Percentiles rank a stretch among this genome's conserved stretches.
phyloP scores from a whole-genome alignment of 2,113 vertebrate species.

The Chroicocephalus ridibundus region DNA sequence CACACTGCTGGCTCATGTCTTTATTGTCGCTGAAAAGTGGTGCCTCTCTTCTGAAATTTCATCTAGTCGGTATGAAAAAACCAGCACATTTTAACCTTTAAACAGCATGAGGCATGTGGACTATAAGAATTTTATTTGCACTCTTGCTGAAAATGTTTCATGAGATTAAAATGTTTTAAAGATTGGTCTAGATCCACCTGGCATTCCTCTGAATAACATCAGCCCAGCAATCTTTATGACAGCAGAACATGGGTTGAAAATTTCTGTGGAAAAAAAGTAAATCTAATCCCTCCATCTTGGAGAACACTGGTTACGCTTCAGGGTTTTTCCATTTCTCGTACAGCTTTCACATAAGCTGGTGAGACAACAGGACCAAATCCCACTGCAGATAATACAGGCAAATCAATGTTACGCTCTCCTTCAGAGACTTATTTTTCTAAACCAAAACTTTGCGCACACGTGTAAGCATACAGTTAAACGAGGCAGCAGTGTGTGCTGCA shows the following conservation, averaged over 20 bases:
- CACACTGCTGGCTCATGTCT: background rate
- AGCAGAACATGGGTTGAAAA: background rate
- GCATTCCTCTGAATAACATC: background rate
- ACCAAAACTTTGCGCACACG: background rate
- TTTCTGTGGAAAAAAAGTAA: background rate
- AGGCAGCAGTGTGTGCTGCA: background rate
- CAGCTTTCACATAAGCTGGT: background rate
- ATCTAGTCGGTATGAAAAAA: background rate
- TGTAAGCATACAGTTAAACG: background rate
- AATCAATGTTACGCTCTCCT: background rate
- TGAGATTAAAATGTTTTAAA: background rate
- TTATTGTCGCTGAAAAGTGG: background rate
- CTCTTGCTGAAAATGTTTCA: background rate
- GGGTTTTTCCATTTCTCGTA: background rate
- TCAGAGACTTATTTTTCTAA: background rate
- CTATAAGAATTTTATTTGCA: constrained; percentile 9
- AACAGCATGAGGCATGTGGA: background rate
- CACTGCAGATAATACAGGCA: background rate
- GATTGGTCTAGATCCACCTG: background rate
- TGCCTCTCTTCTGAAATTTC: background rate
- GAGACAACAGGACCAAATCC: background rate
- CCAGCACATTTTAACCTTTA: background rate
- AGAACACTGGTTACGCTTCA: background rate
- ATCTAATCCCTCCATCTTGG: background rate
- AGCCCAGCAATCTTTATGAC: background rate